Evolutionary conservation across 1,140 invertebrate genomes (phyloP).

Genomic region (Kradibia gibbosae): DNA sequence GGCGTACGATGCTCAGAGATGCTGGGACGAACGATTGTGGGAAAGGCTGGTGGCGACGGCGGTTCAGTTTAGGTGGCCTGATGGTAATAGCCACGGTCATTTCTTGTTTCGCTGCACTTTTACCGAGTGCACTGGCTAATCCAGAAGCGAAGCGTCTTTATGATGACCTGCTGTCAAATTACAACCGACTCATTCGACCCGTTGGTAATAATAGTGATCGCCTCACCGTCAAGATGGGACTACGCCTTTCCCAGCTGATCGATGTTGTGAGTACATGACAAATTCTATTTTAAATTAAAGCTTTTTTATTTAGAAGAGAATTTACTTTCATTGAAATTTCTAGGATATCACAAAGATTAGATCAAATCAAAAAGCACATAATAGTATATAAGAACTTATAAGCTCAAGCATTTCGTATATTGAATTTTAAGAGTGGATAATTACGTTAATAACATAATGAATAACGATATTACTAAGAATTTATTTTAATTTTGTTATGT

Average conservation of each 20-base stretch:
- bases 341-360: too few relatives aligned
- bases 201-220: slow-evolving; percentile 97
- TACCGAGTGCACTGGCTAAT: slow-evolving; percentile 78
- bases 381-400: too few relatives aligned
- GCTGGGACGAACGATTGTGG: slow-evolving; percentile 71
- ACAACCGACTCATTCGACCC: slow-evolving; percentile 97
- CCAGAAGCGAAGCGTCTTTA: slow-evolving; percentile 94
- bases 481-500: too few relatives aligned
- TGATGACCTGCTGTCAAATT: slow-evolving; percentile 95
- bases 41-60: slow-evolving; percentile 79
- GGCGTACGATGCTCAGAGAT: slow-evolving; percentile 82
- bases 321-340: background rate
- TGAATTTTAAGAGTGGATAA: too few relatives aligned
- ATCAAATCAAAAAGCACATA: too few relatives aligned
- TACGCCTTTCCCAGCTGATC: slow-evolving; percentile 96
- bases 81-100: slow-evolving; percentile 76
- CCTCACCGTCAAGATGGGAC: slow-evolving; percentile 96
- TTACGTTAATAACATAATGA: too few relatives aligned
- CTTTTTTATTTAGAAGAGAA: background rate
- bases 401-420: too few relatives aligned
- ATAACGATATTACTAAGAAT: too few relatives aligned
- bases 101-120: slow-evolving; percentile 71
- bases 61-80: slow-evolving; percentile 75
- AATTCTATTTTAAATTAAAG: background rate
- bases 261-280: slow-evolving; percentile 90